phyloP scores from a whole-genome alignment of 2,113 vertebrate species.

The Balaenoptera acutorostrata region DNA sequence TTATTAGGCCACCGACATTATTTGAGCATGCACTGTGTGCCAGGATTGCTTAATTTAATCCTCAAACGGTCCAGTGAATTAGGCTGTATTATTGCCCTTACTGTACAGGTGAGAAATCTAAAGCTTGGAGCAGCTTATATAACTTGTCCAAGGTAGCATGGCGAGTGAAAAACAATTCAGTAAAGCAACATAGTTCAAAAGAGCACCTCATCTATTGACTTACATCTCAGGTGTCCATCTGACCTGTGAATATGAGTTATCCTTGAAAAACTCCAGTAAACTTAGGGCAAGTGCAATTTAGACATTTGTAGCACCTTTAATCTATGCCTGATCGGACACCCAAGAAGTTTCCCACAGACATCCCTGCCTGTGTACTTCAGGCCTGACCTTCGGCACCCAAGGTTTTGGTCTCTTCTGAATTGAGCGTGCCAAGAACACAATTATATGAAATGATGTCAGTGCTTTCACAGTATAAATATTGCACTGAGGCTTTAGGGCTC shows the following conservation, averaged over 20 bases:
- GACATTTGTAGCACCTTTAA: background rate
- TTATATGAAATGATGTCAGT: conserved; percentile 32
- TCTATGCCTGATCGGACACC: background rate
- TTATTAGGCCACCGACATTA: background rate
- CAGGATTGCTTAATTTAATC: background rate
- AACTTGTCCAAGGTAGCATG: background rate
- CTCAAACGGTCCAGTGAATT: background rate
- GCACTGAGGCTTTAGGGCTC: background rate
- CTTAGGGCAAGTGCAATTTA: background rate
- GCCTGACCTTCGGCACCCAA: background rate
- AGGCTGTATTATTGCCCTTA: background rate
- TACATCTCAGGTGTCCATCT: background rate
- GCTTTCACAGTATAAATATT: conserved; percentile 6
- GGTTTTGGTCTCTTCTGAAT: background rate
- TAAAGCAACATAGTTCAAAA: background rate
- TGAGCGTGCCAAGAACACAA: background rate
- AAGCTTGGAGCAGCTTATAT: background rate
- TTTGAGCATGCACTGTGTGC: background rate
- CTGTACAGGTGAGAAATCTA: background rate
- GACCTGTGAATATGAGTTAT: background rate
- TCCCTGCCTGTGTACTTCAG: background rate
- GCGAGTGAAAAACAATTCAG: background rate
- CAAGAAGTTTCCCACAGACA: background rate
- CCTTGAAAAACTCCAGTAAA: background rate
- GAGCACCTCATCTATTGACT: background rate